Evolutionary conservation across 2,113 vertebrate genomes (phyloP).

Genomic region (Lampris megalopsis): DNA sequence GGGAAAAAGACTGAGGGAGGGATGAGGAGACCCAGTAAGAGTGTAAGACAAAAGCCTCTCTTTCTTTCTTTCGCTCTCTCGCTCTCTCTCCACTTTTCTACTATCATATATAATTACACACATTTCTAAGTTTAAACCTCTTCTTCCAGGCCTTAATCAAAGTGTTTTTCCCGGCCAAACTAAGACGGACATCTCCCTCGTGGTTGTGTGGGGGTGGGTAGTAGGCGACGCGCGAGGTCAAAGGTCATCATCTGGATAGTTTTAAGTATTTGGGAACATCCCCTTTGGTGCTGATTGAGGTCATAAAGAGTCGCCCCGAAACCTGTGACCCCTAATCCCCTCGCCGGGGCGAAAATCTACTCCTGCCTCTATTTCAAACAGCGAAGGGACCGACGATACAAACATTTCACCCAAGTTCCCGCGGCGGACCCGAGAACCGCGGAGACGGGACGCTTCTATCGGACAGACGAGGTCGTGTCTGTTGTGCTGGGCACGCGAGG

Average conservation of each 20-base stretch:
- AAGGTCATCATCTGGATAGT: slow-evolving; percentile 84
- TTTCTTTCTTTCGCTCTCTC: not conserved
- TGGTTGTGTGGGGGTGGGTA: slow-evolving; percentile 49
- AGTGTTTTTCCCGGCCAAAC: slow-evolving; percentile 47
- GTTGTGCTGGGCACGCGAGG: too few species aligned
- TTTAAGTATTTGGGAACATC: slow-evolving; percentile 74
- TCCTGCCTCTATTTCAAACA: slow-evolving; percentile 20
- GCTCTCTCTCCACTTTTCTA: too few species aligned
- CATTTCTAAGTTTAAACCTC: slow-evolving; percentile 38
- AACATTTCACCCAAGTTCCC: not conserved
- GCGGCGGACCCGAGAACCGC: too few species aligned
- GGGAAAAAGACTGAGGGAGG: not conserved
- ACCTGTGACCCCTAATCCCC: slow-evolving; percentile 71
- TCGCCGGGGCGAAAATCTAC: slow-evolving; percentile 18
- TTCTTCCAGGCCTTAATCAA: slow-evolving; percentile 41
- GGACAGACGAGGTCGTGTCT: too few species aligned
- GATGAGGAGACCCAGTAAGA: slow-evolving; percentile 28
- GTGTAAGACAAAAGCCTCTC: slow-evolving; percentile 1
- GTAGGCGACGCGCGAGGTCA: slow-evolving; percentile 47
- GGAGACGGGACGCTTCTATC: too few species aligned
- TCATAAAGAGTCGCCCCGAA: slow-evolving; percentile 65
- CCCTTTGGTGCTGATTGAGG: slow-evolving; percentile 71
- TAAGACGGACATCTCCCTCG: slow-evolving; percentile 56
- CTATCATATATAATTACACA: too few species aligned
- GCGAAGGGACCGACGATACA: slow-evolving; percentile 10